These are phyloP conservation scores for Myocastor coypus DNA, from an alignment of 2,113 vertebrate genomes.

Conservation along the genomic window DNA sequence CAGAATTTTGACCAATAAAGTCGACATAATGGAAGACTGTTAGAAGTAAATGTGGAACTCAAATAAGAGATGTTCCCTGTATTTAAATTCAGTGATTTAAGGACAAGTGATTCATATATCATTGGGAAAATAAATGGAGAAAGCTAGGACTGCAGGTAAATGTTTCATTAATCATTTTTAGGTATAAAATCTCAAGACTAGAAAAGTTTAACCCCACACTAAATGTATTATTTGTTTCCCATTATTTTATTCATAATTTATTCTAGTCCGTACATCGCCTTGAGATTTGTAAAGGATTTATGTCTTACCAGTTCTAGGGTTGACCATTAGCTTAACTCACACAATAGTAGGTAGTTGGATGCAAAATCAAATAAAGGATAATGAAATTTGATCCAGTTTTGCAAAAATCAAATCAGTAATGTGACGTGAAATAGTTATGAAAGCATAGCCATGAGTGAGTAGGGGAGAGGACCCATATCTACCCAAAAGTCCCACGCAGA, in stretches of 20 bases:
- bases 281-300: neutral
- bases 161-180: slow-evolving; percentile 8
- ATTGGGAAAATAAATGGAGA: neutral
- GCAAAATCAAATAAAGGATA: neutral
- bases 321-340: neutral
- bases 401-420: neutral
- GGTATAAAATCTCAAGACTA: neutral
- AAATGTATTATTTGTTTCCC: neutral
- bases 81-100: neutral
- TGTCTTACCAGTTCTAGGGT: neutral
- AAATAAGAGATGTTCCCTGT: neutral
- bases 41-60: neutral
- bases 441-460: neutral
- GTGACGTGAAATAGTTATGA: neutral
- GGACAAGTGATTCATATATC: neutral
- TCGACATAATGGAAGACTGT: neutral
- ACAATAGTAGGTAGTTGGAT: neutral
- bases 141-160: neutral
- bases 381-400: neutral
- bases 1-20: neutral
- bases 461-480: neutral
- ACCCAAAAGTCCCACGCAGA: too few relatives aligned
- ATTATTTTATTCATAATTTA: neutral
- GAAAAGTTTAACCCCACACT: neutral
- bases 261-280: neutral